Evolutionary conservation across 2,888 invertebrate genomes (phyloP), one percentile per base, ranked within the genome.

Genomic region (Morpho achilles): DNA sequence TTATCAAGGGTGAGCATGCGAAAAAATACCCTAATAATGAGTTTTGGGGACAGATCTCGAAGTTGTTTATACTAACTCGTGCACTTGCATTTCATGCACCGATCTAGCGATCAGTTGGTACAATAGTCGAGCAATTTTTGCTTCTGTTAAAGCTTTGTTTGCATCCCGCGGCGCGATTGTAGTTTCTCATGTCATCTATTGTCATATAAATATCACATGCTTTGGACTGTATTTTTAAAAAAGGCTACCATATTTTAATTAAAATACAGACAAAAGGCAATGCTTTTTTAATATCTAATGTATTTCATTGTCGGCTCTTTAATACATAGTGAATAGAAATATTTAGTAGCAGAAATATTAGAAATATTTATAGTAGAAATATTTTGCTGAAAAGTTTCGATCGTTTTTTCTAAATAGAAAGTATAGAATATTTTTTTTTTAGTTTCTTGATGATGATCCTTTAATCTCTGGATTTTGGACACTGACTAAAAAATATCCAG

Each of bases 1-100:
- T 82, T 81, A 81, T 83, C 78, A 72, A 72, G 86, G 87, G 77
- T 80, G 75, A 71, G 78, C 79, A 82, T 79, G 79, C 82, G 86
- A 82, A 87, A 87, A 87, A 87, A 85, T 84, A 79, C 77, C 81
- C 80, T 83, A 84, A 84, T 87, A 88, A 88, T 88, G 84, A 87
- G 79, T 76, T 77, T 76, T 73, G 77, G 82, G 82, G 82, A 80
- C 80, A 77, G 71, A 69, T 70, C 63, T 60, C 70, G 66, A 65
- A 76, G 70, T 77, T 79, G 73, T 73, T 75, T 76, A 64, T 59
- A 42, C 60, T 61, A 58, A 64, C 58, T 42, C 49, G 50, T 63
- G 65, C 65, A 63, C 61, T 61, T 61, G 58, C 60, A 58, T 9
- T 48, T 55, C 32, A 8, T 55, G 45, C 43, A 55, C 48, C 23